phyloP scores from a whole-genome alignment of 37 sponge, comb jelly and placozoan species.

The Halisarca cf. caerulea region DNA sequence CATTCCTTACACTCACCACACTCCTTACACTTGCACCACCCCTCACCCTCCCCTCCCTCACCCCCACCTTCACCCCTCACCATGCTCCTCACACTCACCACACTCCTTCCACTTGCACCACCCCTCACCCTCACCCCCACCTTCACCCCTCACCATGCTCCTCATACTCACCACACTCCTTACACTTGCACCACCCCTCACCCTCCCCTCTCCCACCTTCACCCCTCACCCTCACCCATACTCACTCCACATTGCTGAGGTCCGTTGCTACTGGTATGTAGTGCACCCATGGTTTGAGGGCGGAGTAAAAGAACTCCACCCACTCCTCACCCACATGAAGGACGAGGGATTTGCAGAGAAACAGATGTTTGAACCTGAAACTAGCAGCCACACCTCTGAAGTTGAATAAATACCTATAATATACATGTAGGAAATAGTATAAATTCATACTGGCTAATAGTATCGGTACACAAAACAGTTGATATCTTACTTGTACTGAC shows the following conservation, averaged over 20 bases:
- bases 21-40: too few relatives aligned
- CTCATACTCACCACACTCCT: too few relatives aligned
- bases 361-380: constrained; percentile 83
- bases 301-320: constrained; percentile 88
- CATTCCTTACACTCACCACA: too few relatives aligned
- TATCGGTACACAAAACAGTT: neutral
- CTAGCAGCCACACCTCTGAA: constrained; percentile 95
- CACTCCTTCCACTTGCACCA: too few relatives aligned
- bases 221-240: too few relatives aligned
- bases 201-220: too few relatives aligned
- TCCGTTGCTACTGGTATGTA: constrained; percentile 73
- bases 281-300: constrained; percentile 84
- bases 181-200: too few relatives aligned
- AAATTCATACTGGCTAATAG: neutral
- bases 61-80: too few relatives aligned
- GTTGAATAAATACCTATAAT: constrained; percentile 82
- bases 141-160: too few relatives aligned
- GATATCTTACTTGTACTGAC: constrained; percentile 75
- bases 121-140: too few relatives aligned
- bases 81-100: too few relatives aligned
- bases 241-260: constrained; percentile 58
- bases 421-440: neutral
- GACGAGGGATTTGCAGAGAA: constrained; percentile 85
- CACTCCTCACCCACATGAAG: constrained; percentile 90
- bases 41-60: too few relatives aligned